Base-by-base conservation (phyloP, 2,888 invertebrate genomes). In the Ennomos fuscantarius region DNA sequence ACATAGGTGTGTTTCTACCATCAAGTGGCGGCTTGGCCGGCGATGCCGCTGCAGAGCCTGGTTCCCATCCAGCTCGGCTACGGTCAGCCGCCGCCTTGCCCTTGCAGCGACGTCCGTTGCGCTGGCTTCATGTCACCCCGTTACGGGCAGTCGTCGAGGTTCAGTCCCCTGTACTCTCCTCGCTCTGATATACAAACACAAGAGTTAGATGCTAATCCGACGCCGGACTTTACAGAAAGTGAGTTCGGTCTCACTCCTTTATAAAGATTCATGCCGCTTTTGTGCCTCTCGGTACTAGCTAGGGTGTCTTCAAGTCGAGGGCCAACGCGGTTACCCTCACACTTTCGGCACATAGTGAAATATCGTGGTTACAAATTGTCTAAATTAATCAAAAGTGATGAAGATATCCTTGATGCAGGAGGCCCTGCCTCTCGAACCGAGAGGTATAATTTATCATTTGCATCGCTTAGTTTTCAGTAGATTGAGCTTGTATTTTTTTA, bases 211-310 rank as follows among this genome's bases (percentile, higher is more conserved):
- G 35, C 44, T 45, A 59, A 59, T 13, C 53, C 49, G 9, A 49
- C 58, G 36, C 58, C 58, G 58, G 58, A 59, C 42, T 59, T 59
- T 49, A 59, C 58, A 11, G 58, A 54, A 32, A 59, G 58, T 59
- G 53, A 59, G 58, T 59, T 48, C 33, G 39, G 46, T 43, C 56
- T 52, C 52, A 48, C 58, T 12, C 40, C 9, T 44, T 35, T 47
- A 40, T 9, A 9, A 32, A 40, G 9, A 10, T 13, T 51, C 34
- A 47, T 47, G 43, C 31, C 39, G 57, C 57, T 57, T 50, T 48
- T 48, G 47, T 57, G 52, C 57, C 52, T 57, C 57, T 57, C 52
- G 57, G 57, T 52, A 47, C 24, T 44, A 9, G n/a, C 39, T 39
- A n/a, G 42, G 52, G 44, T 48, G 52, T 52, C 47, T 43, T 52